A percentile compares a stretch with the other conserved stretches of the same genome.
Evolutionary conservation across 2,888 invertebrate species (phyloP).

Genomic region (Julus scandinavius): DNA sequence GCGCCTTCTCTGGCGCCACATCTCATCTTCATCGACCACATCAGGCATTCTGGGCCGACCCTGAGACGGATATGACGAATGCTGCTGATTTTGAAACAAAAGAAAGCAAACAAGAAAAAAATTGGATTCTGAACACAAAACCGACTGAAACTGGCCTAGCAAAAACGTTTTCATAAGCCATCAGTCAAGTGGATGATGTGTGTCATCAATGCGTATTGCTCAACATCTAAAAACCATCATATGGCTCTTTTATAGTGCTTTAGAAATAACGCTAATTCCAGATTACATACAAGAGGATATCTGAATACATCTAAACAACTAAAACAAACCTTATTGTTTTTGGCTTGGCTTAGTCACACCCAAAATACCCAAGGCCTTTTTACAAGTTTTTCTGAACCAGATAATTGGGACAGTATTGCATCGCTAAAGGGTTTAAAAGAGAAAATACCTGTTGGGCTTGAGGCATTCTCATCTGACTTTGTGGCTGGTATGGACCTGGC

Average conservation of each 20-base stretch:
- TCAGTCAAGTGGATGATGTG: slow-evolving; percentile 45
- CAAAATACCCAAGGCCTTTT: too few species aligned
- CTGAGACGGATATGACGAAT: slow-evolving; percentile 51
- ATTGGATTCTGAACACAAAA: not conserved
- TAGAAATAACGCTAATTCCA: not conserved
- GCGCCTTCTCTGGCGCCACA: slow-evolving; percentile 77
- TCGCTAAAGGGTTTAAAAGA: not conserved
- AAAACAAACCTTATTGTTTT: too few species aligned
- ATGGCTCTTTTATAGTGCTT: not conserved
- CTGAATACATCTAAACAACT: not conserved
- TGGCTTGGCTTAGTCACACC: too few species aligned
- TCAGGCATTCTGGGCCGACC: slow-evolving; percentile 60
- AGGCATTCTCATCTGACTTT: slow-evolving; percentile 62
- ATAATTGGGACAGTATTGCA: not conserved
- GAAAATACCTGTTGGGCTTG: slow-evolving; percentile 60
- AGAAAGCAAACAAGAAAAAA: not conserved
- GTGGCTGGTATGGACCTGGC: slow-evolving; percentile 63
- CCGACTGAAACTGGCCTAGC: not conserved
- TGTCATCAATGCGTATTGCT: slow-evolving; percentile 19
- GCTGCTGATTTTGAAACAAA: slow-evolving; percentile 1
- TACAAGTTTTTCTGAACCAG: too few species aligned
- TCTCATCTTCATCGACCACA: slow-evolving; percentile 72
- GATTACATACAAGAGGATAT: not conserved
- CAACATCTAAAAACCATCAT: slow-evolving; percentile 36
- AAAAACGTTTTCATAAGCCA: not conserved